Base-by-base conservation (phyloP, 2,888 invertebrate genomes). In the Lycophotia porphyrea region DNA sequence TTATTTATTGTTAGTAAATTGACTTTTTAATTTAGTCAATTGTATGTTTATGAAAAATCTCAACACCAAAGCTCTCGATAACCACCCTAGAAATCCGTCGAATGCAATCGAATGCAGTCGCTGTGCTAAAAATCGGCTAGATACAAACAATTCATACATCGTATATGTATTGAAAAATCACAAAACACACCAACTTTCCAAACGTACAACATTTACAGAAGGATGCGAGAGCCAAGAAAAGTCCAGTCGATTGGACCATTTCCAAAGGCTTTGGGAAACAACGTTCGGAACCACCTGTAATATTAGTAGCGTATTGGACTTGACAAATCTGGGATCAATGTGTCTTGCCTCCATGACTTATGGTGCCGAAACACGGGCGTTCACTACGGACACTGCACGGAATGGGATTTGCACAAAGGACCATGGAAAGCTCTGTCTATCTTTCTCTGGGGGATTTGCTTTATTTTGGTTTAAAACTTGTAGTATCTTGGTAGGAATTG, bases 281-380 rank as follows among this genome's bases (percentile, higher is more conserved):
- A 78, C 61, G 70, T 82, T 58, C 55, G 49, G 49, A 80, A 80
- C 80, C 80, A 80, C 80, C 80, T 80, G 80, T 80, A 80, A 82
- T 80, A 80, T 80, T 80, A 80, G 83, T 61, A 67, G 67, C 80
- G 80, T 80, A 80, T 80, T 80, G 83, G 83, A 71, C 78, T 80
- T 80, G 80, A 80, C 80, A 80, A 80, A 80, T 80, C 80, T 80
- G 66, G 83, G 80, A 80, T 80, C 83, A 80, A 83, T 78, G 78
- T 82, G 80, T 78, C 80, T 80, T 71, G 78, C 79, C 83, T 67
- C 80, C 80, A 83, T 80, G 80, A 80, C 80, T 82, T 80, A 80
- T 83, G 71, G 78, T 71, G 67, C 66, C 80, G 49, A 78, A 82
- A 82, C 80, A 80, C 47, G 78, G 78, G 39, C 55, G 80, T 65